Evolutionary conservation across 2,797 vertebrate species (phyloP).

Genomic region (Tachyglossus aculeatus): DNA sequence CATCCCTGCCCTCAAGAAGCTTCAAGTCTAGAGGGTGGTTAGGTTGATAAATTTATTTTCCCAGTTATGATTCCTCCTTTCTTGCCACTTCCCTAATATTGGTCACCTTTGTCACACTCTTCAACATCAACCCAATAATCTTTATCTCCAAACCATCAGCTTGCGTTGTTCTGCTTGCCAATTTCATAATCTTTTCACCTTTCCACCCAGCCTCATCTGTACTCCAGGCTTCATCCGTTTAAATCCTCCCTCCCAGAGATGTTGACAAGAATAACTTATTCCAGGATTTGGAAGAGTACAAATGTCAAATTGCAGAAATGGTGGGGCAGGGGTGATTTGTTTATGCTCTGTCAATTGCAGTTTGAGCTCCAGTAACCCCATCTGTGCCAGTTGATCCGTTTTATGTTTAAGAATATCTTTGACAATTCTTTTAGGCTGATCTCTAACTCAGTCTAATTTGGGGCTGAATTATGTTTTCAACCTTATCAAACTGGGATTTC

Average conservation of each 20-base stretch:
- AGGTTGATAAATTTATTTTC: too few relatives aligned
- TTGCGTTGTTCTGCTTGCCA: neutral
- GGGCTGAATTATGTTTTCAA: neutral
- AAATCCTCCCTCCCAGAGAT: neutral
- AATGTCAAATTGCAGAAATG: neutral
- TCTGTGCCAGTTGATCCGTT: neutral
- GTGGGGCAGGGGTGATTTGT: neutral
- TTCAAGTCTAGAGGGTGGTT: too few relatives aligned
- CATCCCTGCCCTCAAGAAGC: too few relatives aligned
- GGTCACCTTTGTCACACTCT: too few relatives aligned
- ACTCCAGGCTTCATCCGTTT: neutral
- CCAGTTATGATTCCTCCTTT: too few relatives aligned
- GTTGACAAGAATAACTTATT: neutral
- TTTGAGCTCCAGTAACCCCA: neutral
- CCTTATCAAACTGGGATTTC: neutral
- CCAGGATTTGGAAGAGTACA: neutral
- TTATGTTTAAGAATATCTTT: neutral
- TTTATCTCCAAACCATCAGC: too few relatives aligned
- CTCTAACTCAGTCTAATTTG: slow-evolving; percentile 5
- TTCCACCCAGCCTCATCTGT: neutral
- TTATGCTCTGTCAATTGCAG: neutral
- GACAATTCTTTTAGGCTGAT: neutral
- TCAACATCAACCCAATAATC: too few relatives aligned
- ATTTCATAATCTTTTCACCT: neutral
- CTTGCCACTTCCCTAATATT: too few relatives aligned